These are phyloP conservation scores for Scomber japonicus DNA, from an alignment of 2,113 vertebrate genomes.

Conservation along the genomic window DNA sequence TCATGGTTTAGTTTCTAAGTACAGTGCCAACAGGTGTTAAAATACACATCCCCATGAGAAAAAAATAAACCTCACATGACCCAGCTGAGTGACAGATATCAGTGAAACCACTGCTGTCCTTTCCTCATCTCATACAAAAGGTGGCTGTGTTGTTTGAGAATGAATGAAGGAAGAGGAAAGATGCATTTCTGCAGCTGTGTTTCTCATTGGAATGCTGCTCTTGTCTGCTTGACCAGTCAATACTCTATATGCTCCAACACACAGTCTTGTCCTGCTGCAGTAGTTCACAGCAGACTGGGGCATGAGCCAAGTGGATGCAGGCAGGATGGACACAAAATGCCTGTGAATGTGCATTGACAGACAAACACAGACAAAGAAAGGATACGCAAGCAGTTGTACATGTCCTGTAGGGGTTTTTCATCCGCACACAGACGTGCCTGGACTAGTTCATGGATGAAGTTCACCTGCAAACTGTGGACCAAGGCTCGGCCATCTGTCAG, in stretches of 20 bases:
- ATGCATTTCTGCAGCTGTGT: constrained; percentile 66
- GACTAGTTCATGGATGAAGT: constrained; percentile 97
- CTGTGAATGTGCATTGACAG: neutral
- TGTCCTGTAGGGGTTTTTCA: constrained; percentile 98
- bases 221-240: constrained; percentile 64
- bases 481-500: constrained; percentile 92
- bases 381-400: constrained; percentile 99
- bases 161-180: constrained; percentile 26
- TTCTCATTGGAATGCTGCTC: constrained; percentile 68
- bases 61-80: constrained; percentile 17
- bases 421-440: constrained; percentile 97
- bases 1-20: neutral
- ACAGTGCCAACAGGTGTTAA: neutral
- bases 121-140: constrained; percentile 35
- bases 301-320: constrained; percentile 46
- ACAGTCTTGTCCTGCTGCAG: constrained; percentile 56
- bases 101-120: constrained; percentile 32
- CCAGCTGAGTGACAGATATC: constrained; percentile 2
- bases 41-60: neutral
- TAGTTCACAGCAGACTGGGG: constrained; percentile 54
- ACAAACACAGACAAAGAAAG: constrained; percentile 75
- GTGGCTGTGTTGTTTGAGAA: constrained; percentile 28
- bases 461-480: constrained; percentile 98
- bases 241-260: constrained; percentile 65
- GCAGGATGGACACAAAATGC: constrained; percentile 11